Evolutionary conservation across 2,797 vertebrate species (phyloP).

Genomic region (Malacoctenus gilli): DNA sequence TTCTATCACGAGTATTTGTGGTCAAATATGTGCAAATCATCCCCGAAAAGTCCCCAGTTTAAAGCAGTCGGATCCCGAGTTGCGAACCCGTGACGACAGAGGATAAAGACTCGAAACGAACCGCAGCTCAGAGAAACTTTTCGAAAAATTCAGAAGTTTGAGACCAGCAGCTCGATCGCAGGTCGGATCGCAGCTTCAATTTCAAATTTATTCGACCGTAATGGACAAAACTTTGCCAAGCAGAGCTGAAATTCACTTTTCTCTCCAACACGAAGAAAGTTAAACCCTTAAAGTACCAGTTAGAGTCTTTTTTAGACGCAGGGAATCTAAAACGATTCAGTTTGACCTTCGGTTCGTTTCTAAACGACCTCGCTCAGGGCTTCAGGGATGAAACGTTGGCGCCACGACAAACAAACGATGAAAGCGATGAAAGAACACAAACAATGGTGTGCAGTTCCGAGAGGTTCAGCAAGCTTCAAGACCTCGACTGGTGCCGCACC

Average conservation of each 20-base stretch:
- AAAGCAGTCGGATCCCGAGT: too few relatives aligned
- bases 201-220: conserved; percentile 1
- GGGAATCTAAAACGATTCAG: too few relatives aligned
- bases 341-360: not conserved
- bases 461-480: too few relatives aligned
- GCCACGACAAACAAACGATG: conserved; percentile 7
- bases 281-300: too few relatives aligned
- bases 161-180: too few relatives aligned
- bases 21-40: not conserved
- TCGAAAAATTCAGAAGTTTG: too few relatives aligned
- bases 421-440: not conserved
- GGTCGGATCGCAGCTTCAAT: not conserved
- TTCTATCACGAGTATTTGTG: not conserved
- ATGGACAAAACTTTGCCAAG: conserved; percentile 5
- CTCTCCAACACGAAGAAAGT: not conserved
- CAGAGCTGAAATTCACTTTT: not conserved
- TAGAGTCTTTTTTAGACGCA: too few relatives aligned
- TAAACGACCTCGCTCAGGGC: conserved; percentile 37
- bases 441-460: not conserved
- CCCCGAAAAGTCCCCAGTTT: too few relatives aligned
- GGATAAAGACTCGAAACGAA: too few relatives aligned
- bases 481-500: not conserved
- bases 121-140: too few relatives aligned
- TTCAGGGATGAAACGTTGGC: conserved; percentile 10
- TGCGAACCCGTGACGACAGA: too few relatives aligned